Conservation (phyloP, 2,888 invertebrate species). For the Strigamia maritima region DNA sequence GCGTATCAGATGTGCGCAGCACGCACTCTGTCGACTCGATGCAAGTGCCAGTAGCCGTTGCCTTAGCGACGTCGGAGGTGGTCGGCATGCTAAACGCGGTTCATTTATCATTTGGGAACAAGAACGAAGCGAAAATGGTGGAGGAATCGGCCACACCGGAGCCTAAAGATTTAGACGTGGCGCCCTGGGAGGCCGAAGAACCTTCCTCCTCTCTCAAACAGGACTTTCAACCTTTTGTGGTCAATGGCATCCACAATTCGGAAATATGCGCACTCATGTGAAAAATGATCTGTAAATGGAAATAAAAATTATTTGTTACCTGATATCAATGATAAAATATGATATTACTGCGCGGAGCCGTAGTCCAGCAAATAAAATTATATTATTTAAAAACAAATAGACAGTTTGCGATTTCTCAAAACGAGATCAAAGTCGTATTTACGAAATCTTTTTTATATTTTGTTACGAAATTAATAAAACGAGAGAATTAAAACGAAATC, state of each 20-base stretch:
- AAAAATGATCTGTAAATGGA: not conserved
- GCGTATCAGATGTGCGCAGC: conserved; percentile 37
- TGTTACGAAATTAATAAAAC: too few relatives aligned
- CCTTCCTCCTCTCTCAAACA: not conserved
- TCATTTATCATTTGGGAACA: conserved; percentile 16
- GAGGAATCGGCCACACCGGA: not conserved
- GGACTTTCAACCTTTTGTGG: not conserved
- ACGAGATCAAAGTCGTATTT: too few relatives aligned
- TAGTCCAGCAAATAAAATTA: too few relatives aligned
- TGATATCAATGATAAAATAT: not conserved
- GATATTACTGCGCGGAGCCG: too few relatives aligned
- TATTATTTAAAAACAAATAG: too few relatives aligned
- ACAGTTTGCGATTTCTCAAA: too few relatives aligned
- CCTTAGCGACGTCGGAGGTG: conserved; percentile 6
- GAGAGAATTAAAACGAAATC: too few relatives aligned
- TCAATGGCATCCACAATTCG: not conserved
- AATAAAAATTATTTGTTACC: too few relatives aligned
- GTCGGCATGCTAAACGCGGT: conserved; percentile 18
- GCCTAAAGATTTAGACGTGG: conserved; percentile 37
- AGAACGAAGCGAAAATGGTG: not conserved
- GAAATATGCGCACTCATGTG: conserved; percentile 11
- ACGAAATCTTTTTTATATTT: too few relatives aligned
- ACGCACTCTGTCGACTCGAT: conserved; percentile 27
- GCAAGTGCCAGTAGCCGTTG: conserved; percentile 22
- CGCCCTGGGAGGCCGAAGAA: conserved; percentile 38